These are phyloP conservation scores for Oriolus oriolus DNA, from an alignment of 2,113 vertebrate genomes.

Conservation along the genomic window DNA sequence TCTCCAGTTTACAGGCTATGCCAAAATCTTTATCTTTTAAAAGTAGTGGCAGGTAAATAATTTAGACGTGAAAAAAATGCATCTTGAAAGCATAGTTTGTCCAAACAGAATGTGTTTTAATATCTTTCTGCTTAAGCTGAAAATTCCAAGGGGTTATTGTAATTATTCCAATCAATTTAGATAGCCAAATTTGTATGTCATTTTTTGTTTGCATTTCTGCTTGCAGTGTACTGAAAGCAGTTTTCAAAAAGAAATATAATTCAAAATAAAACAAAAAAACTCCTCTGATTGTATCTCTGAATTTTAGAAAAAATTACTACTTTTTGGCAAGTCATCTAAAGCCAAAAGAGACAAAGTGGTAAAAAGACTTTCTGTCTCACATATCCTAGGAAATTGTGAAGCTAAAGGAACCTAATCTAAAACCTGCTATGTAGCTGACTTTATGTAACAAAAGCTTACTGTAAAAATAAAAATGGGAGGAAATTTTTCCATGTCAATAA, in stretches of 20 bases:
- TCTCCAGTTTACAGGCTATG: neutral
- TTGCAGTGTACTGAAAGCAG: neutral
- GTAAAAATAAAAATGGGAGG: neutral
- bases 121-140: conserved; percentile 38
- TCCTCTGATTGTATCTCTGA: neutral
- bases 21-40: conserved; percentile 64
- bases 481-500: neutral
- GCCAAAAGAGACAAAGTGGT: neutral
- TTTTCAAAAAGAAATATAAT: neutral
- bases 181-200: conserved; percentile 10
- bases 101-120: conserved; percentile 37
- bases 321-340: conserved; percentile 24
- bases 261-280: neutral
- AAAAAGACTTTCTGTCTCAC: neutral
- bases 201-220: conserved; percentile 7
- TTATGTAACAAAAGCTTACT: conserved; percentile 72
- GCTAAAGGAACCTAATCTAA: conserved; percentile 72
- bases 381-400: conserved; percentile 1
- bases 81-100: conserved; percentile 27
- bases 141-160: conserved; percentile 35
- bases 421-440: conserved; percentile 71
- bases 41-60: conserved; percentile 66
- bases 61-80: conserved; percentile 49
- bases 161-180: conserved; percentile 42
- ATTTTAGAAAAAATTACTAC: conserved; percentile 22